Evolutionary conservation across 2,113 vertebrate genomes (phyloP).

Genomic region (Daphoenositta chrysoptera): DNA sequence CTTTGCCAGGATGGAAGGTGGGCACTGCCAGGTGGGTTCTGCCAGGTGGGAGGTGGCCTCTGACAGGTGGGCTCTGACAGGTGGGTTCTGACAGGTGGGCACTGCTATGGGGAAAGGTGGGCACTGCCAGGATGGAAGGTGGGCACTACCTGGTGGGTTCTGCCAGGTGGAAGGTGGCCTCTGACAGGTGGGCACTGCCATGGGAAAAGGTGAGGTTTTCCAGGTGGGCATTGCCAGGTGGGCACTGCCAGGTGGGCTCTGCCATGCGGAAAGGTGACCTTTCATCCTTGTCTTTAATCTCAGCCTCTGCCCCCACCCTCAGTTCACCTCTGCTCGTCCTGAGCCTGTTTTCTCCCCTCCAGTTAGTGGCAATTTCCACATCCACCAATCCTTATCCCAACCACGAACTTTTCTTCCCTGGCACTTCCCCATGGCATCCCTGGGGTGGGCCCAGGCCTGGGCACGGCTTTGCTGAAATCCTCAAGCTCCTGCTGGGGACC

Average conservation of each 20-base stretch:
- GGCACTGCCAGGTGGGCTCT: not conserved
- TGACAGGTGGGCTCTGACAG: not conserved
- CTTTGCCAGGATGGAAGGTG: not conserved
- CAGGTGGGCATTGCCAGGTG: not conserved
- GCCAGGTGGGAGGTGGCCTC: not conserved
- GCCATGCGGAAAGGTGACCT: too few species aligned
- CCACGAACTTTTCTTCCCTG: not conserved
- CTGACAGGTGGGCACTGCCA: too few species aligned
- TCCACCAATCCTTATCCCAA: not conserved
- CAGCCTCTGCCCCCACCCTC: not conserved
- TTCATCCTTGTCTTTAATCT: not conserved
- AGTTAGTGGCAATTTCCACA: not conserved
- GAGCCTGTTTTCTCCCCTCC: not conserved
- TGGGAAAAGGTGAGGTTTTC: too few species aligned
- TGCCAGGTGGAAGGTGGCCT: accelerated
- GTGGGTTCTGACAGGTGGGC: too few species aligned
- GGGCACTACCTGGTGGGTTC: not conserved
- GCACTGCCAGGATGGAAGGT: too few species aligned
- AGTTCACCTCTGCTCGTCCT: not conserved
- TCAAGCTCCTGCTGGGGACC: accelerated
- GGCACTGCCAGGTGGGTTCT: too few species aligned
- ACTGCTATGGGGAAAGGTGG: too few species aligned
- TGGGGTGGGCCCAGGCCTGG: accelerated
- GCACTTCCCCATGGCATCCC: not conserved
- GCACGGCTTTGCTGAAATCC: not conserved